phyloP scores from a whole-genome alignment of 2,113 vertebrate genomes.

The Halichoeres trimaculatus region DNA sequence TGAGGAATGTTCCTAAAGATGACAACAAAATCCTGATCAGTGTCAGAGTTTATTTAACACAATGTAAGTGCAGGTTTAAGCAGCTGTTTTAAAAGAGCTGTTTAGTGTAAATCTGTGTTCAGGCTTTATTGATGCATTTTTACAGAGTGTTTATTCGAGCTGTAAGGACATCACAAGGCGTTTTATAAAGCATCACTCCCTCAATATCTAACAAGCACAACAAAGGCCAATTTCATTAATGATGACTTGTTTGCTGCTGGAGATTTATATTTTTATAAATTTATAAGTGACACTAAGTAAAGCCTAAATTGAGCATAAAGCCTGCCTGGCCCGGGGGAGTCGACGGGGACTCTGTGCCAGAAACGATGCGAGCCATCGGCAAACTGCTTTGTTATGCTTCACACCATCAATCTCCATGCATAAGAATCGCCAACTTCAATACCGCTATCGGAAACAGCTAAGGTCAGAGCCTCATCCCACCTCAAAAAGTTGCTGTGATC shows the following conservation, averaged over 20 bases:
- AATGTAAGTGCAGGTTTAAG: background rate
- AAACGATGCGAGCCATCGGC: conserved; percentile 43
- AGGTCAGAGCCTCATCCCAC: conserved; percentile 50
- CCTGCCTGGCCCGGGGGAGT: conserved; percentile 13
- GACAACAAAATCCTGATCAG: background rate
- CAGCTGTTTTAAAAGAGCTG: conserved; percentile 2
- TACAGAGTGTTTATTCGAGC: background rate
- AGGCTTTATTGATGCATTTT: background rate
- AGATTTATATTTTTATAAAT: conserved; percentile 36
- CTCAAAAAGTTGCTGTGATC: conserved; percentile 56
- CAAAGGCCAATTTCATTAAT: conserved; percentile 2
- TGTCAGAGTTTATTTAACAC: background rate
- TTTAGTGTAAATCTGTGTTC: conserved; percentile 1
- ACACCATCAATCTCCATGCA: conserved; percentile 66
- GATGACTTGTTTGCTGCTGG: conserved; percentile 19
- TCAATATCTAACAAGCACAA: conserved; percentile 10
- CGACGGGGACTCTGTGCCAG: conserved; percentile 14
- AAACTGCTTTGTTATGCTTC: conserved; percentile 61
- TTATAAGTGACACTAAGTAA: conserved; percentile 36
- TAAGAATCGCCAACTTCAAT: conserved; percentile 61
- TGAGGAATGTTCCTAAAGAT: background rate
- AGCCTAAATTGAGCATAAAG: conserved; percentile 40
- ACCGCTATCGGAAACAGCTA: conserved; percentile 51
- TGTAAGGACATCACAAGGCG: conserved; percentile 4
- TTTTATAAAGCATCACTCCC: conserved; percentile 5